Evolutionary conservation across 1,140 invertebrate species (phyloP).

Genomic region (Teleopsis dalmanni): DNA sequence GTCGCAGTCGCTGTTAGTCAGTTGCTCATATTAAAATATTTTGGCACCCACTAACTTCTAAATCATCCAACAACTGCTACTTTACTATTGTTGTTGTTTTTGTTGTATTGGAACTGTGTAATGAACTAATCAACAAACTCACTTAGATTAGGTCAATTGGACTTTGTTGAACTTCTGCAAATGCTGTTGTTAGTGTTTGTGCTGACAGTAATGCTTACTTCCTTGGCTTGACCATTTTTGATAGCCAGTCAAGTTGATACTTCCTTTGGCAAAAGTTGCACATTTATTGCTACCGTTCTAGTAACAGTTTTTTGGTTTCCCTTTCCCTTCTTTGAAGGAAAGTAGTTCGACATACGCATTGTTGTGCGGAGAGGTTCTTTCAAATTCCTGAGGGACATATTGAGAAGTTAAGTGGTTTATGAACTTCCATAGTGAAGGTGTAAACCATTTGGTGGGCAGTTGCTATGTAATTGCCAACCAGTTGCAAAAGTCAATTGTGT

Average conservation of each 20-base stretch:
- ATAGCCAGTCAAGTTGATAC: conserved; percentile 8
- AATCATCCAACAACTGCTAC: too few species aligned
- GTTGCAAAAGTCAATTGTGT: too few species aligned
- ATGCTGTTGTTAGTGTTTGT: background rate
- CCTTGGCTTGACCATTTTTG: conserved; percentile 2
- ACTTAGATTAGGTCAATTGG: conserved; percentile 4
- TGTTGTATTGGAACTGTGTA: background rate
- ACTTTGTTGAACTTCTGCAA: conserved; percentile 6
- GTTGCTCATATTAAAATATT: too few species aligned
- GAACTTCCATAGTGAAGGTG: conserved; percentile 1
- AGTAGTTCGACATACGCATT: background rate
- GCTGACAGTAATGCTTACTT: conserved; percentile 2
- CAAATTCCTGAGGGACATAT: conserved; percentile 10
- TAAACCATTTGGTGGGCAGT: background rate
- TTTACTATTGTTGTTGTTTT: background rate
- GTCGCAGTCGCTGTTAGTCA: too few species aligned
- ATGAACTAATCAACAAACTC: background rate
- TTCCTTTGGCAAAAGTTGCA: conserved; percentile 4
- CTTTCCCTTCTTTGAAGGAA: background rate
- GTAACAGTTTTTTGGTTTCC: background rate
- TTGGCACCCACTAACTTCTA: too few species aligned
- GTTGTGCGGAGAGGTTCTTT: too few species aligned
- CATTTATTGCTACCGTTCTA: background rate
- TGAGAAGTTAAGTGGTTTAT: conserved; percentile 13
- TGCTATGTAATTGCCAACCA: too few species aligned